Percentiles rank a stretch among this genome's conserved stretches.
Conservation (phyloP, 30 jellyfish, hydroid and myxozoan genomes). For the Mastigias papua region DNA sequence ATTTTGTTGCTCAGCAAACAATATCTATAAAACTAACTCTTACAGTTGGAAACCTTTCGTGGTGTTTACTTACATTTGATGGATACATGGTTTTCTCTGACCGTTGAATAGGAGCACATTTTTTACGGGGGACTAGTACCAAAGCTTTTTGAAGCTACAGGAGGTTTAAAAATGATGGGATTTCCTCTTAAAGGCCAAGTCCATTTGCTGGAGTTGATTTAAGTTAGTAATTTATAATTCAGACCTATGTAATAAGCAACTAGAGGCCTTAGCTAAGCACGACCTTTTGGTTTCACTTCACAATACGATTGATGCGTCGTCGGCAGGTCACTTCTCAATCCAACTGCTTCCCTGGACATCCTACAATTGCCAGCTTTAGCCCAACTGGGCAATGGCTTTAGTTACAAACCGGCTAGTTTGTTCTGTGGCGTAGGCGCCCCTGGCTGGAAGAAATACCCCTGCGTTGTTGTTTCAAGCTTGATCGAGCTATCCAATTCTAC, state of each 20-base stretch:
- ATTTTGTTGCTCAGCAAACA: no score
- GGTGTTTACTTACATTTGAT: no score
- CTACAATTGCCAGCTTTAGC: not conserved
- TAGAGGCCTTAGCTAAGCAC: not conserved
- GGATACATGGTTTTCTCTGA: no score
- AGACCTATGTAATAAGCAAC: not conserved
- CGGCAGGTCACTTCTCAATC: not conserved
- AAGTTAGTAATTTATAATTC: not conserved
- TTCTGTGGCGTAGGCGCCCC: constrained; percentile 71
- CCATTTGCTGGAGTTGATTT: not conserved
- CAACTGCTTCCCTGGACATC: not conserved
- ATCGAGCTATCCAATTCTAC: constrained; percentile 89
- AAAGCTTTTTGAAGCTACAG: no score
- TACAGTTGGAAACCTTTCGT: no score
- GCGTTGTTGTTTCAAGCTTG: constrained; percentile 80
- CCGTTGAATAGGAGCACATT: no score
- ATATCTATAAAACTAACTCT: no score
- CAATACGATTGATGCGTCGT: constrained; percentile 12
- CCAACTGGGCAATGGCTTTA: not conserved
- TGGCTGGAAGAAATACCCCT: constrained; percentile 62
- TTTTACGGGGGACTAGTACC: no score
- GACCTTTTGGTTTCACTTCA: not conserved
- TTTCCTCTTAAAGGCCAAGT: not conserved
- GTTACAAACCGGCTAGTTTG: constrained; percentile 65
- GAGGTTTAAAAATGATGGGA: no score